These are phyloP conservation scores for Diarsia brunnea DNA, from an alignment of 2,888 invertebrate species.

Conservation along the genomic window DNA sequence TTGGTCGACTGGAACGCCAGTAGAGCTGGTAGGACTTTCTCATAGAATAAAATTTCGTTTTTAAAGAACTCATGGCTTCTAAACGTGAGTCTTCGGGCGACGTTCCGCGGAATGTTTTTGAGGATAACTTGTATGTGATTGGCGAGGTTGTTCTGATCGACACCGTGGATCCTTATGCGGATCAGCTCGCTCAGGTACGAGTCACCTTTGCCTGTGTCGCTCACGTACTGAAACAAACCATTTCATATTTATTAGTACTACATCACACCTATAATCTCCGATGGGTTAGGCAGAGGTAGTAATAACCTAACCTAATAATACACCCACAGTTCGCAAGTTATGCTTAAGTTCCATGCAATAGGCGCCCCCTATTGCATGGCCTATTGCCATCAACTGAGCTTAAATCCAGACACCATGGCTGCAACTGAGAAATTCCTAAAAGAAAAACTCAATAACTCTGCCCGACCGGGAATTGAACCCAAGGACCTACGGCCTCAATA, in stretches of 20 bases:
- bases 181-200: conserved; percentile 93
- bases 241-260: conserved; percentile 8
- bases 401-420: too few relatives aligned
- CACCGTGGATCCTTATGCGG: conserved; percentile 90
- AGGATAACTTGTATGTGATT: conserved; percentile 90
- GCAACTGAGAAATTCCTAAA: too few relatives aligned
- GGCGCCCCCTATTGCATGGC: too few relatives aligned
- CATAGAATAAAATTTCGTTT: conserved; percentile 93
- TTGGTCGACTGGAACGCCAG: conserved; percentile 84
- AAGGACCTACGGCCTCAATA: too few relatives aligned
- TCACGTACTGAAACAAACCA: conserved; percentile 79
- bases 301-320: too few relatives aligned
- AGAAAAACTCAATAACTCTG: too few relatives aligned
- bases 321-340: too few relatives aligned
- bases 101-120: conserved; percentile 92
- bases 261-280: too few relatives aligned
- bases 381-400: too few relatives aligned
- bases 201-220: conserved; percentile 92
- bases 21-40: conserved; percentile 85
- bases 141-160: conserved; percentile 69
- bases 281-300: too few relatives aligned
- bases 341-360: too few relatives aligned
- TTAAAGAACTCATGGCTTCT: conserved; percentile 92
- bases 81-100: conserved; percentile 92
- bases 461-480: too few relatives aligned